Evolutionary conservation across 1,140 invertebrate genomes (phyloP).

Genomic region (Diorhabda sublineata): DNA sequence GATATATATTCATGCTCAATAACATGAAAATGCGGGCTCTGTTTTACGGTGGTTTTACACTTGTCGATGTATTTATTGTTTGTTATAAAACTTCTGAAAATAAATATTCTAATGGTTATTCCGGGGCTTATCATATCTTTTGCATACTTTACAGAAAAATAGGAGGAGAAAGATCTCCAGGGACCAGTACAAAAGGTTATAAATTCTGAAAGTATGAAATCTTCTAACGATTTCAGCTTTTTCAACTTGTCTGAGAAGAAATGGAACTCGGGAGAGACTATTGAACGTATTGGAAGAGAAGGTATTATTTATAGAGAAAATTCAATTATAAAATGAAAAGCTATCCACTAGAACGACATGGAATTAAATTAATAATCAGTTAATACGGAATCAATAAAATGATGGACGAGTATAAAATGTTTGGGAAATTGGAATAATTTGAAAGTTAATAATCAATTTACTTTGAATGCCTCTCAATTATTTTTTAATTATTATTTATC

Average conservation of each 20-base stretch:
- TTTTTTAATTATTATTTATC: too few relatives aligned
- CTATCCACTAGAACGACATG: too few relatives aligned
- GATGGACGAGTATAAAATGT: too few relatives aligned
- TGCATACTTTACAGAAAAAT: neutral
- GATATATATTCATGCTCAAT: too few relatives aligned
- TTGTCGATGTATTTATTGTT: neutral
- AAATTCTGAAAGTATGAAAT: neutral
- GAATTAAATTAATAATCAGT: too few relatives aligned
- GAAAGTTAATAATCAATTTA: too few relatives aligned
- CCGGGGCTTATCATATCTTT: neutral
- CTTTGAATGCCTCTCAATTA: too few relatives aligned
- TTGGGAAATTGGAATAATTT: too few relatives aligned
- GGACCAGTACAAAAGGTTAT: neutral
- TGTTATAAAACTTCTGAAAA: neutral
- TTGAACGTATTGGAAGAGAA: neutral
- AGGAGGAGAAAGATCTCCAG: neutral
- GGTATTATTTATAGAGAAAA: too few relatives aligned
- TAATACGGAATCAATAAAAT: too few relatives aligned
- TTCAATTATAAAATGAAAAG: too few relatives aligned
- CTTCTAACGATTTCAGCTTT: neutral
- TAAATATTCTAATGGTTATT: neutral
- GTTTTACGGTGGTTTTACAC: neutral
- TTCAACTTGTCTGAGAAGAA: neutral
- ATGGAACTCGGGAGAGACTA: neutral
- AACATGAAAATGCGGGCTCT: neutral